Percentiles rank a stretch among this genome's conserved stretches.
Conservation (phyloP, 2,113 vertebrate species). For the Epinephelus lanceolatus region DNA sequence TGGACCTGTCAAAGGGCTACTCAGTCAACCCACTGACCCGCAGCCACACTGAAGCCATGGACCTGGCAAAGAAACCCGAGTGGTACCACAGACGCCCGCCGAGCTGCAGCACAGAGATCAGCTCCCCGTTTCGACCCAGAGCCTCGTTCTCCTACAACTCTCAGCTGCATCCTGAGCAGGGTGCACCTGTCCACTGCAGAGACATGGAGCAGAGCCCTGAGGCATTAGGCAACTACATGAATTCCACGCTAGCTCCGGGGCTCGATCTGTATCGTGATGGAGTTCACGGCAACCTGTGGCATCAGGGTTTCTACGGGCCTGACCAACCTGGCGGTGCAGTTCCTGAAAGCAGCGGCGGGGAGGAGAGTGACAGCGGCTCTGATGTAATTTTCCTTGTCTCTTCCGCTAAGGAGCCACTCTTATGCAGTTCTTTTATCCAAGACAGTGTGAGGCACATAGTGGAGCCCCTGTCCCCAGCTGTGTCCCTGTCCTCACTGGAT, state of each 20-base stretch:
- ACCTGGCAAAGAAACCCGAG: constrained; percentile 76
- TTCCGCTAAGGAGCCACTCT: constrained; percentile 68
- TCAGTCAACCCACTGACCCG: constrained; percentile 54
- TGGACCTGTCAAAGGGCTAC: constrained; percentile 82
- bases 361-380: constrained; percentile 79
- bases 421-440: constrained; percentile 68
- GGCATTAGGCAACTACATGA: constrained; percentile 63
- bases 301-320: constrained; percentile 62
- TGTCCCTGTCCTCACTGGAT: constrained; percentile 64
- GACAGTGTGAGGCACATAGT: constrained; percentile 64
- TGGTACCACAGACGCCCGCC: constrained; percentile 74
- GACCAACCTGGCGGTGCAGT: not conserved
- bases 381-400: constrained; percentile 80
- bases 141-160: constrained; percentile 56
- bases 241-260: constrained; percentile 26
- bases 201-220: constrained; percentile 57
- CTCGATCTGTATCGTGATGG: constrained; percentile 64
- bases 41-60: constrained; percentile 63
- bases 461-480: constrained; percentile 64
- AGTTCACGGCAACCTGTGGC: constrained; percentile 68
- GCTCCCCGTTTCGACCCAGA: constrained; percentile 59
- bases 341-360: constrained; percentile 72
- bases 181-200: constrained; percentile 40
- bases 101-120: constrained; percentile 53
- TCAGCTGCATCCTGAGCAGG: constrained; percentile 3